phyloP scores from a whole-genome alignment of 2,797 vertebrate genomes.

The Carapus acus region DNA sequence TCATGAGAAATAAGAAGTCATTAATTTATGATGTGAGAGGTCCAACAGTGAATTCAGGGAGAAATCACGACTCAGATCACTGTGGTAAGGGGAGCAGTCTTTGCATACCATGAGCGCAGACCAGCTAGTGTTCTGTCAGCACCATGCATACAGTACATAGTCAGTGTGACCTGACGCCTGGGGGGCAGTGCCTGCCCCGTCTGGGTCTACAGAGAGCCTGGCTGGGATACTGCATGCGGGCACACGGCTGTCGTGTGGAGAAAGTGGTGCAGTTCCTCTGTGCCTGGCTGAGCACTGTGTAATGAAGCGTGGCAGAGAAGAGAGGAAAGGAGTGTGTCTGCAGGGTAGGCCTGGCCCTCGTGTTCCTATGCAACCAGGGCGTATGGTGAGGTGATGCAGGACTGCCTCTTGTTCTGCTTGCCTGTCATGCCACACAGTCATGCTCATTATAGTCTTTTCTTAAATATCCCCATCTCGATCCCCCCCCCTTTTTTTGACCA shows the following conservation, averaged over 20 bases:
- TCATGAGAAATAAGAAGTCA: too few relatives aligned
- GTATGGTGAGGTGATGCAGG: constrained; percentile 69
- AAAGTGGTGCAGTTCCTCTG: constrained; percentile 69
- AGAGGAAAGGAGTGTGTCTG: constrained; percentile 72
- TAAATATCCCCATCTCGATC: constrained; percentile 9
- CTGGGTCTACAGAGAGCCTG: constrained; percentile 49
- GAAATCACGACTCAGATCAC: background rate
- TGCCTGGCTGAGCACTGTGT: constrained; percentile 73
- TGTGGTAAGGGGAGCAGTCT: background rate
- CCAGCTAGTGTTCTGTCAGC: constrained; percentile 31
- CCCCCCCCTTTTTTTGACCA: constrained; percentile 11
- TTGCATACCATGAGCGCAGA: constrained; percentile 18
- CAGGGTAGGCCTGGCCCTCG: constrained; percentile 69
- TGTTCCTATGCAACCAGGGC: constrained; percentile 72
- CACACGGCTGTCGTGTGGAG: constrained; percentile 56
- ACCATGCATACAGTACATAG: constrained; percentile 45
- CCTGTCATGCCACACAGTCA: constrained; percentile 62
- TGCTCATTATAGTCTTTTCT: constrained; percentile 35
- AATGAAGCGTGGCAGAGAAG: constrained; percentile 73
- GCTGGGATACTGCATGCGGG: constrained; percentile 51
- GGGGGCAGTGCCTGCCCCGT: constrained; percentile 52
- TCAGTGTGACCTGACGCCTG: constrained; percentile 58
- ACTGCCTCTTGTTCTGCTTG: constrained; percentile 59
- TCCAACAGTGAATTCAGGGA: background rate
- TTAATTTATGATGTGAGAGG: constrained; percentile 2